Conservation (phyloP, 2,113 vertebrate genomes). For the Oxyura jamaicensis region DNA sequence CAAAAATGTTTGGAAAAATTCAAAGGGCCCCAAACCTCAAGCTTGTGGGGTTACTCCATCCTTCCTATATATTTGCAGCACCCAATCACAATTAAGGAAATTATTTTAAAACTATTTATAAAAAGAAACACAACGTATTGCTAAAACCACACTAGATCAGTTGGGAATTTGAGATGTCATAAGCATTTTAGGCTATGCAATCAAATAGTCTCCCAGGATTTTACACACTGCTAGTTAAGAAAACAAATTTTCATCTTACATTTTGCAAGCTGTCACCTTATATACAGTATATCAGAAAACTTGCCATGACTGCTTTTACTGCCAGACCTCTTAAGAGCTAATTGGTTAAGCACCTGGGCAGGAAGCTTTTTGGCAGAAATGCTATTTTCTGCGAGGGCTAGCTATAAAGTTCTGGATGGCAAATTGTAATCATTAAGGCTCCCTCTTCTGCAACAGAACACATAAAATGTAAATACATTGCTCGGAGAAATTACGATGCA, state of each 20-base stretch:
- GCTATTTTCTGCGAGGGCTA: conserved; percentile 78
- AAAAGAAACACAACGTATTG: conserved; percentile 55
- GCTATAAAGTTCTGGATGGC: conserved; percentile 81
- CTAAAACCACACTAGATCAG: conserved; percentile 60
- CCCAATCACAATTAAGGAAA: conserved; percentile 33
- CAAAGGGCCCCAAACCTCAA: neutral
- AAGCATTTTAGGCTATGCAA: conserved; percentile 67
- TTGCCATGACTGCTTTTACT: conserved; percentile 76
- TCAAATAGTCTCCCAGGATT: conserved; percentile 76
- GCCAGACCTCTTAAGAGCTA: conserved; percentile 79
- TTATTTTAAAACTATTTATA: conserved; percentile 37
- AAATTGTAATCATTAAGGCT: conserved; percentile 82
- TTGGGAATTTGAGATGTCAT: conserved; percentile 69
- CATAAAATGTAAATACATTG: conserved; percentile 70
- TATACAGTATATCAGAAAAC: conserved; percentile 77
- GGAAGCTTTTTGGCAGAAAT: conserved; percentile 81
- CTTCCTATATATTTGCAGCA: neutral
- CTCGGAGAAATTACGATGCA: conserved; percentile 53
- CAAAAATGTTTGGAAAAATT: conserved; percentile 32
- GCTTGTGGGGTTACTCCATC: neutral
- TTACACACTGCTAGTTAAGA: conserved; percentile 79
- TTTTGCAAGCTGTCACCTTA: conserved; percentile 81
- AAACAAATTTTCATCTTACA: conserved; percentile 83
- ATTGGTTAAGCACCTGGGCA: conserved; percentile 86
- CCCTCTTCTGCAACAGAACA: conserved; percentile 74